Evolutionary conservation across 2,797 vertebrate genomes (phyloP).

Genomic region (Coccyzus lansbergi): DNA sequence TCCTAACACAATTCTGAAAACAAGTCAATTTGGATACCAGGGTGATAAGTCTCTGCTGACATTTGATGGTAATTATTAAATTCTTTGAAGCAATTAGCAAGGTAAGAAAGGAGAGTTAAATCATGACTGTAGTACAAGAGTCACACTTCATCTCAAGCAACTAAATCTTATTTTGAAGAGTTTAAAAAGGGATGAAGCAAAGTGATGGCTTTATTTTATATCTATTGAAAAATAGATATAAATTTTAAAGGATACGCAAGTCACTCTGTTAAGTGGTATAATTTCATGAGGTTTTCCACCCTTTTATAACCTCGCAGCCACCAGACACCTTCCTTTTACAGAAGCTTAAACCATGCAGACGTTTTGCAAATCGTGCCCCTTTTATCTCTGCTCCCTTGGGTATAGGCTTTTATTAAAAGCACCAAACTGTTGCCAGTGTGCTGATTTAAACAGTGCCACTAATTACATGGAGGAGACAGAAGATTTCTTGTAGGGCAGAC

Average conservation of each 20-base stretch:
- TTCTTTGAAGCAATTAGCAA: not conserved
- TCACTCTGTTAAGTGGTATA: not conserved
- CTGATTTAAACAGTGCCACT: constrained; percentile 32
- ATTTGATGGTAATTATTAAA: not conserved
- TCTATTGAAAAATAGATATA: not conserved
- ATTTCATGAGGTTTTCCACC: not conserved
- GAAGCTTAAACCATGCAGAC: not conserved
- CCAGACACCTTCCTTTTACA: not conserved
- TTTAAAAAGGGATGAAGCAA: not conserved
- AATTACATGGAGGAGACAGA: constrained; percentile 46
- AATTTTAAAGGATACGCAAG: not conserved
- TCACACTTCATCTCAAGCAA: not conserved
- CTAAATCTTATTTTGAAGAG: not conserved
- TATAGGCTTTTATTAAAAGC: not conserved
- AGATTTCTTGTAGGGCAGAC: constrained; percentile 2
- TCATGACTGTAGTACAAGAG: not conserved
- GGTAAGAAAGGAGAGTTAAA: not conserved
- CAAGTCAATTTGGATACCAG: not conserved
- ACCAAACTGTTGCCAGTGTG: constrained; percentile 12
- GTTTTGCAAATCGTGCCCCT: not conserved
- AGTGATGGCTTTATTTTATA: not conserved
- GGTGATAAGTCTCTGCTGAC: not conserved
- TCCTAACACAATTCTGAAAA: not conserved
- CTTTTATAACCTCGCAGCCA: not conserved
- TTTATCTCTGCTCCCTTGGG: not conserved